These are phyloP conservation scores for Mormyrus proboscirostris DNA, from an alignment of 2,797 vertebrate species.

Conservation along the genomic window DNA sequence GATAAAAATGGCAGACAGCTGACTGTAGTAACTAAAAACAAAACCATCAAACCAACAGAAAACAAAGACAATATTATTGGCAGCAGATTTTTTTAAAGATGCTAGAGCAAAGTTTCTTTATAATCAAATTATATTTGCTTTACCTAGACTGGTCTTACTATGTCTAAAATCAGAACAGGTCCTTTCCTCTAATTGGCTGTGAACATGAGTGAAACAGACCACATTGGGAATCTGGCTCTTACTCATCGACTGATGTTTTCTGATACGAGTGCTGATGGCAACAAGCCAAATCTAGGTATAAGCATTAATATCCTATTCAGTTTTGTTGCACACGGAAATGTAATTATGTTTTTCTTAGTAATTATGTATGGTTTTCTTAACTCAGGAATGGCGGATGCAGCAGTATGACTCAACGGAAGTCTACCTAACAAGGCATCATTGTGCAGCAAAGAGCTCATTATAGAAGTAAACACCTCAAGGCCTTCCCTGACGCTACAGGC, in stretches of 20 bases:
- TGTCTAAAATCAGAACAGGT: background rate
- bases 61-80: background rate
- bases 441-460: background rate
- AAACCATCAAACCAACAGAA: background rate
- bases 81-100: background rate
- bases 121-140: background rate
- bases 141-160: background rate
- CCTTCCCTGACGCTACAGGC: background rate
- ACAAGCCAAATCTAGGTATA: background rate
- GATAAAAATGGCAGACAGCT: background rate
- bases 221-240: background rate
- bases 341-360: background rate
- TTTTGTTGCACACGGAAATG: background rate
- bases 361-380: background rate
- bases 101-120: background rate
- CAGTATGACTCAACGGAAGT: background rate
- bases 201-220: constrained; percentile 9
- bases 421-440: background rate
- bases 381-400: background rate
- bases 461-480: background rate
- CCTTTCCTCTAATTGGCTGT: constrained; percentile 6
- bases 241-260: background rate
- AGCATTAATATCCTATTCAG: background rate
- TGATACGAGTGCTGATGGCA: background rate
- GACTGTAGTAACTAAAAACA: background rate